These are phyloP conservation scores for Sitophilus oryzae DNA, from an alignment of 1,140 invertebrate species.

Conservation along the genomic window DNA sequence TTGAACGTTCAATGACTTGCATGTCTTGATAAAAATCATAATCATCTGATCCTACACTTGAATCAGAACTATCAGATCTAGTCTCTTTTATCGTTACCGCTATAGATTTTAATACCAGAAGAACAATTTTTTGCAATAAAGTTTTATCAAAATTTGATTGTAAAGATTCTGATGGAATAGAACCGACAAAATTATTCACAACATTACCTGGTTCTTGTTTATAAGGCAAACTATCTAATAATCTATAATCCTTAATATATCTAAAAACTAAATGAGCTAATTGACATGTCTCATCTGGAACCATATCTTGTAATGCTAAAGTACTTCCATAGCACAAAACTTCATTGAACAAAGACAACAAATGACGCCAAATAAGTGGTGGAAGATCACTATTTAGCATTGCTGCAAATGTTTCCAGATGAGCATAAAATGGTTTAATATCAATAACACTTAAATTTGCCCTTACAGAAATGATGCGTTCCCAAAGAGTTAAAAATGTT, in stretches of 20 bases:
- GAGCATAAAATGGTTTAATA: slow-evolving; percentile 81
- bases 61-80: slow-evolving; percentile 75
- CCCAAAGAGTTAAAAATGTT: slow-evolving; percentile 80
- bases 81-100: slow-evolving; percentile 87
- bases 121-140: slow-evolving; percentile 75
- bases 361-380: slow-evolving; percentile 74
- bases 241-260: slow-evolving; percentile 75
- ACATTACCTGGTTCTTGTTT: slow-evolving; percentile 35
- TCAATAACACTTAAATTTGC: slow-evolving; percentile 83
- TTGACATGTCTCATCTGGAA: slow-evolving; percentile 80
- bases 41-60: slow-evolving; percentile 71
- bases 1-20: slow-evolving; percentile 78
- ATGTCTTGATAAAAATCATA: slow-evolving; percentile 84
- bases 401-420: slow-evolving; percentile 72
- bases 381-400: slow-evolving; percentile 66
- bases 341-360: slow-evolving; percentile 79
- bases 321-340: slow-evolving; percentile 86
- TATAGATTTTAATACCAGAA: slow-evolving; percentile 79
- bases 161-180: slow-evolving; percentile 31
- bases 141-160: slow-evolving; percentile 57
- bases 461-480: slow-evolving; percentile 85
- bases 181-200: slow-evolving; percentile 42
- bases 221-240: slow-evolving; percentile 64
- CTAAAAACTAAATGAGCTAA: slow-evolving; percentile 77
- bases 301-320: slow-evolving; percentile 74